Percentiles rank a stretch among this genome's conserved stretches.
Evolutionary conservation across 2,888 invertebrate genomes (phyloP).

Genomic region (Orthonychiurus folsomi): DNA sequence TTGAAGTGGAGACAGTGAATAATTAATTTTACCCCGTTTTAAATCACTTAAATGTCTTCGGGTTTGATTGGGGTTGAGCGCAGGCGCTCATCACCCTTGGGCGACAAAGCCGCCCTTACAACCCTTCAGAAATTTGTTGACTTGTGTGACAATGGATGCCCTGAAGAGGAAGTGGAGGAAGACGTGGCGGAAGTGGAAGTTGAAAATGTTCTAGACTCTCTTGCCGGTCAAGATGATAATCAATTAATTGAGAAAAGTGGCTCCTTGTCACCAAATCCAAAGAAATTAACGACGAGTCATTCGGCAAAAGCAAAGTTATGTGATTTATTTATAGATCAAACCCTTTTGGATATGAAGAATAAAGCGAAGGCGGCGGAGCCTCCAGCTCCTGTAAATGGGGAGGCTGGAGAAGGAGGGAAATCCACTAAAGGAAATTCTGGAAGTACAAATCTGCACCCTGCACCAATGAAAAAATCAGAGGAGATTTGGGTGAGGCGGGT

Average conservation of each 20-base stretch:
- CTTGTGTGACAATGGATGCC: slow-evolving; percentile 31
- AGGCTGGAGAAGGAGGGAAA: neutral
- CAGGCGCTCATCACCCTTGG: slow-evolving; percentile 31
- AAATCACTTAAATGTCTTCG: neutral
- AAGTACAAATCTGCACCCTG: slow-evolving; percentile 2
- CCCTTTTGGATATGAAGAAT: slow-evolving; percentile 16
- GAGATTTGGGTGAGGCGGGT: slow-evolving; percentile 39
- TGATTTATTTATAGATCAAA: slow-evolving; percentile 36
- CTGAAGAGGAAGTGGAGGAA: slow-evolving; percentile 32
- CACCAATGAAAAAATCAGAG: slow-evolving; percentile 34
- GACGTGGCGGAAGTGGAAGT: slow-evolving; percentile 9
- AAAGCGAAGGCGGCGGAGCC: slow-evolving; percentile 7
- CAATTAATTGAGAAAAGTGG: slow-evolving; percentile 18
- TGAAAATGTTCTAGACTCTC: neutral
- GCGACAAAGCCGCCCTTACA: slow-evolving; percentile 37
- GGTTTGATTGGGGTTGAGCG: slow-evolving; percentile 28
- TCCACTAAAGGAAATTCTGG: neutral
- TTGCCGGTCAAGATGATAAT: slow-evolving; percentile 12
- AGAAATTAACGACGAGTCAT: slow-evolving; percentile 11
- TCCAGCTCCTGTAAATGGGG: slow-evolving; percentile 3
- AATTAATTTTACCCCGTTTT: too few relatives aligned
- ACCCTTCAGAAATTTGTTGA: slow-evolving; percentile 38
- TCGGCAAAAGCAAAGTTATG: slow-evolving; percentile 29
- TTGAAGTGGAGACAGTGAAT: too few relatives aligned
- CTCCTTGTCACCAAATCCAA: slow-evolving; percentile 7